Evolutionary conservation across 2,797 vertebrate genomes (phyloP), one percentile per base, ranked within the genome.

Genomic region (Sarcophilus harrisii): DNA sequence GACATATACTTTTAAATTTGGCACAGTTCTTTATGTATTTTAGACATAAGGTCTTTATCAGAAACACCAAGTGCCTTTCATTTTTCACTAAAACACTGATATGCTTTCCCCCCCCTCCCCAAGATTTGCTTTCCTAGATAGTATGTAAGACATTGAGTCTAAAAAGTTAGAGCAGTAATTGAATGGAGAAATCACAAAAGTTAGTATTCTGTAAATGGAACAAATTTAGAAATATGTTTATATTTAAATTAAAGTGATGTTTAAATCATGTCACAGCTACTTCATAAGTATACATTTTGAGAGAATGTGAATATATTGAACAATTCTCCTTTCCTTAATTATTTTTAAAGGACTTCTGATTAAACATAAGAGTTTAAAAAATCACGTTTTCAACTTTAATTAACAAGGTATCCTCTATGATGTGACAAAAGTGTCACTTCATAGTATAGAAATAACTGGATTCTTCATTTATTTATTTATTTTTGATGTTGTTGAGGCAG

Each of bases 221-320:
- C 62, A 92, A 93, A 87, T 81, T 95, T 49, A 49, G 57, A 55
- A 96, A 55, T 32, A 66, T 38, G 90, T 95, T 95, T 96, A 87
- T 27, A 92, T 81, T 93, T 90, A 87, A 49, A 27, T 13, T 95
- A 92, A 91, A 91, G 94, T 96, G 57, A 30, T 93, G 81, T 95
- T 94, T 95, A 95, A 87, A 10, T 55, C 92, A 55, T 55, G 54
- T 11, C 54, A 55, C 10, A 55, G 10, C 66, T 73, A 12, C 54
- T 90, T 96, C 95, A 90, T 92, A 59, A 96, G 94, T 73, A 58
- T 95, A 10, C 49, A 73, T 97, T 97, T 95, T 93, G 52, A 91
- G 95, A 92, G 92, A 96, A 90, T 94, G 30, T 27, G 12, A 90
- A 59, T 92, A 45, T 95, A 14, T 94, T 90, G 94, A 45, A 32